Conservation (phyloP, 2,113 vertebrate genomes). For the Spermophilus dauricus region DNA sequence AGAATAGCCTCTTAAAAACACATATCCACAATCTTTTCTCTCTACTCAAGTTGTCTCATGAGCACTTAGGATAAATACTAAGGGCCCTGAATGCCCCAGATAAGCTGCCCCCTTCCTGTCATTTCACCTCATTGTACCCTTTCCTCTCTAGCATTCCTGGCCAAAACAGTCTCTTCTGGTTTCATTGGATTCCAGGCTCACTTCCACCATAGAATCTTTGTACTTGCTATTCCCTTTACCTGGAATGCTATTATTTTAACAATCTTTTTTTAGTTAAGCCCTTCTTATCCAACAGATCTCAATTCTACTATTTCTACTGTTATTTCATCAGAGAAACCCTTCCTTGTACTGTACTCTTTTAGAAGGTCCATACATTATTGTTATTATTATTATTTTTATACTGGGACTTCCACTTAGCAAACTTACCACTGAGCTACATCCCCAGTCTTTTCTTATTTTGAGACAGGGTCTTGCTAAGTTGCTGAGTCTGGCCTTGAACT, state of each 20-base stretch:
- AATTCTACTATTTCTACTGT: background rate
- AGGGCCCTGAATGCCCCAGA: background rate
- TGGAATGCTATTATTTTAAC: background rate
- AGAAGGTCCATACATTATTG: no score
- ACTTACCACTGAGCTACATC: no score
- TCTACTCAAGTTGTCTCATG: background rate
- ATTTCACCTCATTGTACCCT: background rate
- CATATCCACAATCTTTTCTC: background rate
- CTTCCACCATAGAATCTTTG: background rate
- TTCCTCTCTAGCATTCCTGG: background rate
- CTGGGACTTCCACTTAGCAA: no score
- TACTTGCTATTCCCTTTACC: background rate
- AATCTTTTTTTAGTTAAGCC: background rate
- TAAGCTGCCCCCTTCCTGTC: background rate
- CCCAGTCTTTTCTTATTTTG: no score
- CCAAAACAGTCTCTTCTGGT: background rate
- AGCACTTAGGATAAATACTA: background rate
- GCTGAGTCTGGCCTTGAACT: no score
- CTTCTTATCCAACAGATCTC: background rate
- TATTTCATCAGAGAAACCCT: background rate
- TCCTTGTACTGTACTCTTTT: background rate
- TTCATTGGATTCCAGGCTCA: background rate
- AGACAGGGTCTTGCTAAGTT: no score
- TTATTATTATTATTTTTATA: no score
- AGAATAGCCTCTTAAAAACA: constrained; percentile 6